A percentile compares a stretch with the other conserved stretches of the same genome.
phyloP scores from a whole-genome alignment of 2,113 vertebrate genomes.

The Himantopus leucocephalus region DNA sequence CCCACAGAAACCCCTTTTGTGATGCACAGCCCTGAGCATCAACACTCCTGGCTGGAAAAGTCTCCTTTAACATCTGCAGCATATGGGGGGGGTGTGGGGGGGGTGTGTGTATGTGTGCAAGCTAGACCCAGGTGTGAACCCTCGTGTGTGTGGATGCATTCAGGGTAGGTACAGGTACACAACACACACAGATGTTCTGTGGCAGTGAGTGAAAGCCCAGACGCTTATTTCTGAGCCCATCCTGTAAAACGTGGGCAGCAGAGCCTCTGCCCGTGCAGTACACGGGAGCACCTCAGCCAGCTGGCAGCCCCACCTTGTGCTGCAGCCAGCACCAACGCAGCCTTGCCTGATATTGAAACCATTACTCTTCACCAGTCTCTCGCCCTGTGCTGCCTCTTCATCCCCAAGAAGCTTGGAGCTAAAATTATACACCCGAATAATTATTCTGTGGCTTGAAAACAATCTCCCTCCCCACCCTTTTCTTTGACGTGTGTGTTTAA shows the following conservation, averaged over 20 bases:
- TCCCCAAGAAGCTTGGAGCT: constrained; percentile 32
- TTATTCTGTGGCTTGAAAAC: constrained; percentile 60
- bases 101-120: not conserved
- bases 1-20: not conserved
- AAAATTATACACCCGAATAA: constrained; percentile 59
- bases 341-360: constrained; percentile 43
- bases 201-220: not conserved
- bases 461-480: constrained; percentile 13
- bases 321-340: constrained; percentile 16
- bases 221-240: not conserved
- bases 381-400: not conserved
- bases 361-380: constrained; percentile 42
- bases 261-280: not conserved
- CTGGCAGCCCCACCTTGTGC: constrained; percentile 45
- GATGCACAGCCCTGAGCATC: not conserved
- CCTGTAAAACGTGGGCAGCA: not conserved
- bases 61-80: not conserved
- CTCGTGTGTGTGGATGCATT: not conserved
- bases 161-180: not conserved
- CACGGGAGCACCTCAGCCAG: not conserved
- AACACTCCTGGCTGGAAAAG: not conserved
- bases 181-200: not conserved
- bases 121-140: not conserved
- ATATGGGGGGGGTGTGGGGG: no score
- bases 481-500: constrained; percentile 56